These are phyloP conservation scores for Raja brachyura DNA, from an alignment of 2,113 vertebrate species.

Conservation along the genomic window DNA sequence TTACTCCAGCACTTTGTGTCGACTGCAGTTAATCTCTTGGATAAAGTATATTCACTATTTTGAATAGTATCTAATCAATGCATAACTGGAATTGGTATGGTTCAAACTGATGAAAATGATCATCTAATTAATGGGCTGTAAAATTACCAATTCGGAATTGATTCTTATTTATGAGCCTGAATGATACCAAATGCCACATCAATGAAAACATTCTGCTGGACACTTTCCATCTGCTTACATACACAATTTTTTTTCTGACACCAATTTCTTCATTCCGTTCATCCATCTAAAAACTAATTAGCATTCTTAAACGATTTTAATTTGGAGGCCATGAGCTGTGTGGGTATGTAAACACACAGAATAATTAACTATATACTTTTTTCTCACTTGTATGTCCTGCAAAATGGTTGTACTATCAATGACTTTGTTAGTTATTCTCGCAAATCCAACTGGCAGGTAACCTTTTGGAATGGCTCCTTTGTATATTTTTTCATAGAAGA, in stretches of 20 bases:
- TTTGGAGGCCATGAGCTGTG: background rate
- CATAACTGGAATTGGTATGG: background rate
- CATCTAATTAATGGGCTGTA: background rate
- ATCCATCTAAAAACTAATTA: background rate
- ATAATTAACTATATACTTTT: slow-evolving; percentile 73
- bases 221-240: background rate
- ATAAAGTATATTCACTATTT: background rate
- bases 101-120: background rate
- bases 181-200: background rate
- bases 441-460: slow-evolving; percentile 68
- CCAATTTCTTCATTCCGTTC: background rate
- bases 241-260: background rate
- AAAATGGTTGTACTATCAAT: slow-evolving; percentile 92
- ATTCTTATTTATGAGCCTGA: background rate
- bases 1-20: too few relatives aligned
- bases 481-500: background rate
- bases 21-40: background rate
- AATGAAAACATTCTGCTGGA: background rate
- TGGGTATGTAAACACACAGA: background rate
- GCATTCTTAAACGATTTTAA: background rate
- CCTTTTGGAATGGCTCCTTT: slow-evolving; percentile 57
- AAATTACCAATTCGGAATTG: background rate
- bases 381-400: slow-evolving; percentile 97
- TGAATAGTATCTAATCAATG: slow-evolving; percentile 39
- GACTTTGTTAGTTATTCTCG: slow-evolving; percentile 79